A percentile compares a stretch with the other conserved stretches of the same genome.
phyloP scores from a whole-genome alignment of 2,113 vertebrate genomes.

The Martes martes region DNA sequence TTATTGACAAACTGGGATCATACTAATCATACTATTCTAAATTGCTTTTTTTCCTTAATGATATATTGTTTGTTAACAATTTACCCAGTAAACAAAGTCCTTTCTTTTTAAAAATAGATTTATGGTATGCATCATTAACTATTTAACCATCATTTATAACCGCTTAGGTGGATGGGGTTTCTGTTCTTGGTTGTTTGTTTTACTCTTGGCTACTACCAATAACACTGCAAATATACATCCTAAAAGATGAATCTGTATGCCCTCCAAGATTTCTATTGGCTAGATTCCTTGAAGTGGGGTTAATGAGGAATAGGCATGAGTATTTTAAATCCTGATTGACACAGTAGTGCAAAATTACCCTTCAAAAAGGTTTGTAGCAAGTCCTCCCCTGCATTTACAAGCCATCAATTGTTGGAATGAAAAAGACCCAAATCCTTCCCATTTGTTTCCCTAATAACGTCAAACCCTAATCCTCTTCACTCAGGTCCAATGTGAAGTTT shows the following conservation, averaged over 20 bases:
- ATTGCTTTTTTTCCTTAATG: not conserved
- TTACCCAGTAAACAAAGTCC: not conserved
- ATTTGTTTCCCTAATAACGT: not conserved
- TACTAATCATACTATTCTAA: not conserved
- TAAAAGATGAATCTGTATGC: slow-evolving; percentile 8
- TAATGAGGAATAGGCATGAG: not conserved
- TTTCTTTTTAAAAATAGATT: not conserved
- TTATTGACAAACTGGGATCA: not conserved
- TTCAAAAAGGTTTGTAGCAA: not conserved
- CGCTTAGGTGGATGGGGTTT: not conserved
- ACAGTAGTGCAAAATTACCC: not conserved
- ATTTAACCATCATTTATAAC: slow-evolving; percentile 14
- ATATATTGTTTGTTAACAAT: not conserved
- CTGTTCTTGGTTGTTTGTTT: not conserved
- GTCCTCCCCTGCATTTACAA: slow-evolving; percentile 7
- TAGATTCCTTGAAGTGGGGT: slow-evolving; percentile 18
- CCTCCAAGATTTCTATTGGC: not conserved
- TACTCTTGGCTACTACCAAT: not conserved
- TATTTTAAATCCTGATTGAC: slow-evolving; percentile 29
- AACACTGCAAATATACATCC: not conserved
- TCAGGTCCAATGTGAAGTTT: slow-evolving; percentile 7
- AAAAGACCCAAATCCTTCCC: not conserved
- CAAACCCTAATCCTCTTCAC: slow-evolving; percentile 6
- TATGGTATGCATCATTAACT: not conserved
- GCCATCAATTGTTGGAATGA: not conserved